Evolutionary conservation across 2,797 vertebrate species (phyloP).

Genomic region (Cirrhinus mrigala): DNA sequence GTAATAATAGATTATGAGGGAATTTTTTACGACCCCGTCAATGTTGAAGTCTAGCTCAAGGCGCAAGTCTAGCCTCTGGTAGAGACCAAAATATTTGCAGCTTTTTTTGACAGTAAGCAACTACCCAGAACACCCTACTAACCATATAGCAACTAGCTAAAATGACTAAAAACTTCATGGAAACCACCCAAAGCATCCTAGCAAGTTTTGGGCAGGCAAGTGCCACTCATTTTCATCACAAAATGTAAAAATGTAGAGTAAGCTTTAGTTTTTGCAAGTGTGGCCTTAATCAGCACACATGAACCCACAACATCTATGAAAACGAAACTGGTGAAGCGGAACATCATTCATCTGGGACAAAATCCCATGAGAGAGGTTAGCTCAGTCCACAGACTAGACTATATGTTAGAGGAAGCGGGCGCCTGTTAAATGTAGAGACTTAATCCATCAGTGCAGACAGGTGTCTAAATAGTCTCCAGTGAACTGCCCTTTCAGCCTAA

Average conservation of each 20-base stretch:
- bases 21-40: no score
- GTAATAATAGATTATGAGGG: no score
- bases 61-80: no score
- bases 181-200: background rate
- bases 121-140: background rate
- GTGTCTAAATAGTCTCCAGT: slow-evolving; percentile 43
- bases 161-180: background rate
- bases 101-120: background rate
- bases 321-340: slow-evolving; percentile 12
- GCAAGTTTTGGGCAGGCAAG: background rate
- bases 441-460: slow-evolving; percentile 35
- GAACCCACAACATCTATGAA: background rate
- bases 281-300: background rate
- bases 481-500: slow-evolving; percentile 44
- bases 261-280: background rate
- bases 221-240: no score
- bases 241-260: background rate
- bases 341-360: slow-evolving; percentile 29
- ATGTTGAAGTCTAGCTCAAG: no score
- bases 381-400: slow-evolving; percentile 27
- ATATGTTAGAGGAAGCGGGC: slow-evolving; percentile 7
- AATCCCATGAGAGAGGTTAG: slow-evolving; percentile 19
- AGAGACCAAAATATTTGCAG: background rate
- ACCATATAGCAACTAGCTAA: background rate
- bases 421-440: slow-evolving; percentile 24